Base-by-base conservation (phyloP, 2,888 invertebrate genomes). In the Drosophila testacea region DNA sequence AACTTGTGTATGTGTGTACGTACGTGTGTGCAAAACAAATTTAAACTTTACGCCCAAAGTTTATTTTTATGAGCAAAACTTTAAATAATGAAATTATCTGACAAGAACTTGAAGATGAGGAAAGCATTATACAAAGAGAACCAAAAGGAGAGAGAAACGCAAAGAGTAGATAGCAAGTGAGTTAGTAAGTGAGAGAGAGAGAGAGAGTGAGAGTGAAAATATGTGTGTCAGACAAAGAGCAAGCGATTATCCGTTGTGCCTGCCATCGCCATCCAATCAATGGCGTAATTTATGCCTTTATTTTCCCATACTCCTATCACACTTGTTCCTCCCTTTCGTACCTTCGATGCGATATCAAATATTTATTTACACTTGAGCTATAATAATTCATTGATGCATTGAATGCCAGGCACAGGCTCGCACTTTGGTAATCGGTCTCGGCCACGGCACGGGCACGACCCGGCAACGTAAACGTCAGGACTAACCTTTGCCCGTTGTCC, bases 41-140 rank as follows among this genome's bases (percentile, higher is more conserved):
- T 83, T 83, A 77, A 83, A 85, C 86, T 83, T 83, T 83, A 83
- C 83, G 80, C 83, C 78, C 85, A 85, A 83, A 85, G 83, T 83
- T 83, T 80, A 78, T 83, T 83, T 83, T 83, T 83, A 83, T 85
- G 83, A 81, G 81, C 64, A 74, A 85, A 83, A 83, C 83, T 85
- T 83, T 81, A 83, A 81, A 85, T 85, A 83, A 83, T 83, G 81
- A 83, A 85, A 83, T 85, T 85, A 85, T 83, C 86, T 85, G 83
- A 83, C 73, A 85, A 83, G 77, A 85, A 85, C 83, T 83, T 85
- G 79, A 79, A 71, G 64, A 74, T 74, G 79, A 74, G 77, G 67
- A 69, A 64, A 68, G 48, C 55, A 74, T 34, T 42, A 63, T 59
- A 68, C 56, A 75, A 66, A 64, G 52, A 51, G 42, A 34, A 27